Evolutionary conservation across 2,113 vertebrate species (phyloP), one percentile per base, ranked within the genome.

Genomic region (Poeciliopsis retropinna): DNA sequence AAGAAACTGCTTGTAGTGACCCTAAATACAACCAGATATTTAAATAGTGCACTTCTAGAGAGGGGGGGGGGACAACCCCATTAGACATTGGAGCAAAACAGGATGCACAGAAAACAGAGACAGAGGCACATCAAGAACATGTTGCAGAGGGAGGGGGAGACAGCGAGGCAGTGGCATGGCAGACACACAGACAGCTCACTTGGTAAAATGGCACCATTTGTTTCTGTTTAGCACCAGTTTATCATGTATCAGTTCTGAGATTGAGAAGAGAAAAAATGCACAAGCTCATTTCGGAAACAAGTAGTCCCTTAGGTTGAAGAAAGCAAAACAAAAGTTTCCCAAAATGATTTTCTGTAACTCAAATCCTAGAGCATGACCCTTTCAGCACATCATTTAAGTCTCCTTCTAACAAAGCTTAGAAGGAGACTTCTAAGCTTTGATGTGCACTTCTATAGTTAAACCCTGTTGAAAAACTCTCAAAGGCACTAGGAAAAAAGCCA

Each of bases 191-290:
- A 92, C 82, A 85, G 78, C 72, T 66, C 85, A 87, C 85, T 83
- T 82, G 75, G 88, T 60, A 91, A 74, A 91, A 93, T 87, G 88
- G 89, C 91, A 92, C 89, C 89, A 81, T 89, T 91, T 88, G 87
- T 88, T 91, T 93, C 86, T 93, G 90, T 94, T 90, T 91, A 95
- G 94, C 94, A 95, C 94, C 94, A 94, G 92, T 95, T 93, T 84
- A 85, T 92, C 88, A 92, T 91, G 91, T 87, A 88, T 92, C 90
- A 91, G 95, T 95, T 95, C 94, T 95, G 94, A 95, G 93, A 93
- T 94, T 94, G 94, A 95, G 95, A 95, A 95, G 95, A 95, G 94
- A 95, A 95, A 95, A 93, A 92, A 81, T 90, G 90, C 89, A 93
- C 81, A 69, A 91, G 88, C 92, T 92, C 93, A 88, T 89, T 91